Conservation (phyloP, 2,888 invertebrate genomes). For the Apantesis nais region DNA sequence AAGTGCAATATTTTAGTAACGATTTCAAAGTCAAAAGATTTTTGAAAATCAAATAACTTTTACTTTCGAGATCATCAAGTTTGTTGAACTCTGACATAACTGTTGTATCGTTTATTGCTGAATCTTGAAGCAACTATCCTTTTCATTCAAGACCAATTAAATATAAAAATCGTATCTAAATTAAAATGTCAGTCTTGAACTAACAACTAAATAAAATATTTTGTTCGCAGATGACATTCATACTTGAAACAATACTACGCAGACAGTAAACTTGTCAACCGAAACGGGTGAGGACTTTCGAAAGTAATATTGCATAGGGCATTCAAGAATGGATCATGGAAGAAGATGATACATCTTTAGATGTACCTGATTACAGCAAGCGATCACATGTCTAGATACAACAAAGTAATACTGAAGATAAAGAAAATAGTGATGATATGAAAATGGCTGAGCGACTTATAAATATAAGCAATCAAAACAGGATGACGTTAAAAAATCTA, state of each 20-base stretch:
- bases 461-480: conserved; percentile 30
- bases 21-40: no score
- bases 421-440: conserved; percentile 61
- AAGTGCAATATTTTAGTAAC: background rate
- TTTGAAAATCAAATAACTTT: no score
- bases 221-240: conserved; percentile 40
- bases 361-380: conserved; percentile 24
- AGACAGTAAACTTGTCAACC: conserved; percentile 34
- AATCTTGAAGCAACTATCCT: background rate
- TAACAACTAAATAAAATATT: conserved; percentile 28
- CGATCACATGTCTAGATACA: conserved; percentile 27
- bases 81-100: background rate
- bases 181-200: conserved; percentile 18
- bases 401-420: conserved; percentile 23
- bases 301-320: conserved; percentile 50
- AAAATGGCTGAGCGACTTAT: conserved; percentile 61
- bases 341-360: conserved; percentile 42
- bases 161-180: background rate
- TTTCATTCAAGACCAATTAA: background rate
- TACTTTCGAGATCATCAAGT: background rate
- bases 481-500: conserved; percentile 53
- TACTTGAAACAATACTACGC: conserved; percentile 19
- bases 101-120: background rate
- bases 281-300: conserved; percentile 48
- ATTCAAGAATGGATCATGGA: conserved; percentile 61